Base-by-base conservation (phyloP, 2,113 vertebrate genomes). In the Pungitius pungitius region DNA sequence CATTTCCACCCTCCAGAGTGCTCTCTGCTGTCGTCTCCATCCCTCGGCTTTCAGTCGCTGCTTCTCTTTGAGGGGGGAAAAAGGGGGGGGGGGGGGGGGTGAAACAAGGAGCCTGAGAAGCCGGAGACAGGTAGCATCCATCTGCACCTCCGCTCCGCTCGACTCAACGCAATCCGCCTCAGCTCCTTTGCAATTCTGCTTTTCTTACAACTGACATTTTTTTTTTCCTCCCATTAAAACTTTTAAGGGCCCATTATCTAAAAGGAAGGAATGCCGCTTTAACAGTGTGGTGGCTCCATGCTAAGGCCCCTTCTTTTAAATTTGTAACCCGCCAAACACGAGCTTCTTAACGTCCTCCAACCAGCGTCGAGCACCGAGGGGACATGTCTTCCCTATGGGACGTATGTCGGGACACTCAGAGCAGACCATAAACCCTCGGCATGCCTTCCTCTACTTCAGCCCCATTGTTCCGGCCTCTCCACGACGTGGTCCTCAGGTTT, bases 181-280 rank as follows among this genome's bases (percentile, higher is more conserved):
- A 58, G 73, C 75, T 80, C 65, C 77, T 88, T 86, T 80, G 85
- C 68, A 82, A 65, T 85, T 89, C 79, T 87, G 79, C 81, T 87
- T 92, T 92, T 87, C 86, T 87, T 89, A 86, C 84, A 35, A 39
- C 72, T 94, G 91, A 92, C 88, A 90, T 94, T 94, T 94, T 93
- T 94, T 94, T 93, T 93, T 93, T 92, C 87, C 83, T 87, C 88
- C 92, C 81, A 82, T 93, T 93, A 94, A 93, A 92, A 85, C 68
- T 91, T 93, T 93, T 92, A 94, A 91, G 85, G 89, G 87, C 85
- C 47, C 89, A 90, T 92, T 93, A 93, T 93, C 91, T 89, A 80
- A 89, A 82, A 81, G 88, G 84, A 93, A 93, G 89, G 89, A 94
- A 94, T 93, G 91, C 56, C 91, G 84, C 75, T 93, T 90, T 93